Evolutionary conservation across 2,888 invertebrate species (phyloP).

Genomic region (Chouioia cunea): DNA sequence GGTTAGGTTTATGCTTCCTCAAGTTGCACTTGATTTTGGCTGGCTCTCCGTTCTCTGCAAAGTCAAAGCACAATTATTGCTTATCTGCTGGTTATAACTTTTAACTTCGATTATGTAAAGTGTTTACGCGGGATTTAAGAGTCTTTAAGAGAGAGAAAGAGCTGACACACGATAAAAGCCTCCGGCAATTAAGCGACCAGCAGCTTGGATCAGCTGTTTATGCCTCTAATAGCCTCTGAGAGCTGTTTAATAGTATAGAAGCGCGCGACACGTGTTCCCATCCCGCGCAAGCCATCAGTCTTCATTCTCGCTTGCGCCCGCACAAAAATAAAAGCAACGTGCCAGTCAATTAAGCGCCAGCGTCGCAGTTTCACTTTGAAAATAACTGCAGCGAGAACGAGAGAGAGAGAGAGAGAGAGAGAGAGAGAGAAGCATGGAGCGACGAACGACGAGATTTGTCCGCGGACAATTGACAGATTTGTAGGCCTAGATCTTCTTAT

Average conservation of each 20-base stretch:
- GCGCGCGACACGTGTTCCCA: conserved; percentile 38
- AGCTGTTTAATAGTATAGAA: conserved; percentile 20
- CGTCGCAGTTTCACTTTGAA: no score
- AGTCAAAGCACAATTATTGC: no score
- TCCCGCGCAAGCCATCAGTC: conserved; percentile 10
- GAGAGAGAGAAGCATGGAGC: no score
- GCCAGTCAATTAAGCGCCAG: no score
- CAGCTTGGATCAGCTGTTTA: conserved; percentile 29
- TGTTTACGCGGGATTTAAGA: neutral
- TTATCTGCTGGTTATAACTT: neutral
- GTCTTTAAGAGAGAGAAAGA: no score
- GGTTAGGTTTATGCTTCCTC: conserved; percentile 97
- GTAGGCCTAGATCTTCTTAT: conserved; percentile 53
- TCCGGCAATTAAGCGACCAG: no score
- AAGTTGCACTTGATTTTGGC: conserved; percentile 90
- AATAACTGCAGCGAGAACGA: no score
- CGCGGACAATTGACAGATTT: conserved; percentile 68
- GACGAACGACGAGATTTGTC: conserved; percentile 65
- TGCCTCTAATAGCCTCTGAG: neutral
- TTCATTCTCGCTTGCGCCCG: conserved; percentile 13
- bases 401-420: no score
- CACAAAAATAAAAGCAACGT: conserved; percentile 23
- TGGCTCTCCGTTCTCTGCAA: conserved; percentile 82
- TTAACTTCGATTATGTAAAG: neutral
- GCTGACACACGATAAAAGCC: no score